Percentiles rank a stretch among this genome's conserved stretches.
phyloP scores from a whole-genome alignment of 1,140 invertebrate species.

The Drosophila setifemur region DNA sequence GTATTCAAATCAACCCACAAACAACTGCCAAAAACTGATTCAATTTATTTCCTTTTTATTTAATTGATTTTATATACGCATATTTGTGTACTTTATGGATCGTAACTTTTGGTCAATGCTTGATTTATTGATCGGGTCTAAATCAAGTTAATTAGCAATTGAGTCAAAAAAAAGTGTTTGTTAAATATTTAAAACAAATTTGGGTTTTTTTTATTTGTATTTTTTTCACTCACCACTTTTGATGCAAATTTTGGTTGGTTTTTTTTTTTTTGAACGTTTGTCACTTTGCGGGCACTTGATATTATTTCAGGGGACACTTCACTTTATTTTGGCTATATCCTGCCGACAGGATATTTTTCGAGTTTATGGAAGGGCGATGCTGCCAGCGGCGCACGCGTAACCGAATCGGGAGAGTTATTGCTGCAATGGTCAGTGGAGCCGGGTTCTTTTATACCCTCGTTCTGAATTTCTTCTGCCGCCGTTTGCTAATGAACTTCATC shows the following conservation, averaged over 20 bases:
- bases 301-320: slow-evolving; percentile 22
- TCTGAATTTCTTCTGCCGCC: slow-evolving; percentile 71
- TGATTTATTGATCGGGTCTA: slow-evolving; percentile 27
- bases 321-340: slow-evolving; percentile 28
- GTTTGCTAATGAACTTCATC: slow-evolving; percentile 53
- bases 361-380: slow-evolving; percentile 18
- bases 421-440: slow-evolving; percentile 52
- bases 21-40: slow-evolving; percentile 9
- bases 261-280: not conserved
- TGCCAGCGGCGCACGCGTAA: slow-evolving; percentile 68
- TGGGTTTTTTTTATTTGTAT: not conserved
- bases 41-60: slow-evolving; percentile 20
- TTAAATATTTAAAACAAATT: not conserved
- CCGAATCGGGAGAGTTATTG: slow-evolving; percentile 67
- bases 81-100: slow-evolving; percentile 24
- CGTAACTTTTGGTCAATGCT: slow-evolving; percentile 33
- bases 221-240: slow-evolving; percentile 25
- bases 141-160: slow-evolving; percentile 45
- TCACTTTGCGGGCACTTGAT: slow-evolving; percentile 18
- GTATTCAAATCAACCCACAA: slow-evolving; percentile 1
- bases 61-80: slow-evolving; percentile 26
- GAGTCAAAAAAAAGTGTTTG: not conserved
- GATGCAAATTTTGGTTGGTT: not conserved
- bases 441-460: slow-evolving; percentile 78
- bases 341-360: slow-evolving; percentile 50